A percentile compares a stretch with the other conserved stretches of the same genome.
These are phyloP conservation scores for Symphodus melops DNA, from an alignment of 2,113 vertebrate species.

Conservation along the genomic window DNA sequence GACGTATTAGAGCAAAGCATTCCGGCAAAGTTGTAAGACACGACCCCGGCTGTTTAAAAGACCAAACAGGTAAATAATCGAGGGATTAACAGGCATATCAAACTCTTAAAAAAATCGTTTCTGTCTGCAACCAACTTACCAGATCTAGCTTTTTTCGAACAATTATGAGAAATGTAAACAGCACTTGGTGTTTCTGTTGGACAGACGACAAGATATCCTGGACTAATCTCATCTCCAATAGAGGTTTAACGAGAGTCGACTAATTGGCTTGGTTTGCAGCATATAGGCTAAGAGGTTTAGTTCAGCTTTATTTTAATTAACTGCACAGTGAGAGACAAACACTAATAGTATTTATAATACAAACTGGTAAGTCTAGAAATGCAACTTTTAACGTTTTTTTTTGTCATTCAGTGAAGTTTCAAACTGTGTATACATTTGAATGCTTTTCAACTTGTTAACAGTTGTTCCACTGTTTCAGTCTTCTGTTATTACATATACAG, in stretches of 20 bases:
- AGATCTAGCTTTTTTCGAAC: too few relatives aligned
- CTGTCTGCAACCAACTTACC: neutral
- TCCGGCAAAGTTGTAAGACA: too few relatives aligned
- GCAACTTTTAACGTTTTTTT: neutral
- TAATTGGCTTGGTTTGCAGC: conserved; percentile 31
- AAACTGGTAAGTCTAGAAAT: neutral
- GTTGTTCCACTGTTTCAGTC: neutral
- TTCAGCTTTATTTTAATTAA: neutral
- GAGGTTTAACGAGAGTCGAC: conserved; percentile 29
- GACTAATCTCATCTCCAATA: conserved; percentile 18
- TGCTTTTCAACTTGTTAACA: neutral
- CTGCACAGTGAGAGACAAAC: neutral
- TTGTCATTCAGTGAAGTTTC: neutral
- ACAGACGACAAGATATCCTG: conserved; percentile 4
- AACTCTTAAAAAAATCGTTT: neutral
- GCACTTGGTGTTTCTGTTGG: neutral
- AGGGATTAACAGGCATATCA: too few relatives aligned
- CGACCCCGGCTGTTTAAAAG: too few relatives aligned
- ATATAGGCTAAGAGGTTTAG: conserved; percentile 26
- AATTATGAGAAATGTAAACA: neutral
- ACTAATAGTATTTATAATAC: neutral
- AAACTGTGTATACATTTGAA: neutral
- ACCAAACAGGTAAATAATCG: too few relatives aligned
- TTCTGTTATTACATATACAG: neutral
- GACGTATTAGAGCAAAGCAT: too few relatives aligned